phyloP scores from a whole-genome alignment of 2,888 invertebrate species.

The Pasiphila rectangulata region DNA sequence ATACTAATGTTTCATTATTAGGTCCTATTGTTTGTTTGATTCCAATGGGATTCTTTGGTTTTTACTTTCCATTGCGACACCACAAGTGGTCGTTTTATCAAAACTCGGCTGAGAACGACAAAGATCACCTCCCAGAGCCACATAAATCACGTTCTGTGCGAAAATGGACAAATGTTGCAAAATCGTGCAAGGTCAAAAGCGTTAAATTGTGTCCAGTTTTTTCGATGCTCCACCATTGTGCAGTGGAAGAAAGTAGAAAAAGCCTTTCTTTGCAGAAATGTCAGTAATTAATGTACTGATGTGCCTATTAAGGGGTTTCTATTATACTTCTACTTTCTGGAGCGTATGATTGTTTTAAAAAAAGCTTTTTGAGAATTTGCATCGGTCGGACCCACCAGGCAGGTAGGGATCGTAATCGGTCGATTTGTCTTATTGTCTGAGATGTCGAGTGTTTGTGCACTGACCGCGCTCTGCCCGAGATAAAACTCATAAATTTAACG shows the following conservation, averaged over 20 bases:
- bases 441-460: slow-evolving; percentile 75
- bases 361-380: slow-evolving; percentile 58
- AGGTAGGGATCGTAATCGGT: slow-evolving; percentile 77
- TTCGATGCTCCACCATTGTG: slow-evolving; percentile 50
- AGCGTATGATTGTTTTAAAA: slow-evolving; percentile 58
- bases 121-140: slow-evolving; percentile 48
- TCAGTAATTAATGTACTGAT: slow-evolving; percentile 74
- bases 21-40: slow-evolving; percentile 45
- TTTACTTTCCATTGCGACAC: slow-evolving; percentile 59
- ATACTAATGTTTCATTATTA: slow-evolving; percentile 57
- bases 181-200: slow-evolving; percentile 63
- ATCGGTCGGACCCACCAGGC: slow-evolving; percentile 65
- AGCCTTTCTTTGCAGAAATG: slow-evolving; percentile 61
- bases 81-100: slow-evolving; percentile 69
- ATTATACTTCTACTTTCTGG: slow-evolving; percentile 72
- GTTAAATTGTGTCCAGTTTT: slow-evolving; percentile 46
- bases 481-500: slow-evolving; percentile 77
- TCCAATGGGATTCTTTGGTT: slow-evolving; percentile 48
- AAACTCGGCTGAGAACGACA: slow-evolving; percentile 55
- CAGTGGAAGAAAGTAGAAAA: slow-evolving; percentile 52
- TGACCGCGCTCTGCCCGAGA: slow-evolving; percentile 75
- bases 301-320: slow-evolving; percentile 46
- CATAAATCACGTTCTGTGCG: slow-evolving; percentile 72
- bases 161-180: slow-evolving; percentile 73
- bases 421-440: slow-evolving; percentile 79